phyloP scores from a whole-genome alignment of 2,888 invertebrate genomes.

The Lacanobia wlatinum region DNA sequence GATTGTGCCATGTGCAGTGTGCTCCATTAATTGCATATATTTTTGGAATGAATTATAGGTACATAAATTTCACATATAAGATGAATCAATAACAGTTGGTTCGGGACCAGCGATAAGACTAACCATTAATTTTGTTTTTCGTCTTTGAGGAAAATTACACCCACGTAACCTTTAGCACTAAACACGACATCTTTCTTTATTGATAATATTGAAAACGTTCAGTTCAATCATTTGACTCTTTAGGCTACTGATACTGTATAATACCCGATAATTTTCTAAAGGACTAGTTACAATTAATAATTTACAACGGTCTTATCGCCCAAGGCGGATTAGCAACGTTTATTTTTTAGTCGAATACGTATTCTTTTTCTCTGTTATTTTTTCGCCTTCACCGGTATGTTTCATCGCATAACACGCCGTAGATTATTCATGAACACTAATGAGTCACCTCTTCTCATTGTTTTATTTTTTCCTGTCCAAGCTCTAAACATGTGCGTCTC shows the following conservation, averaged over 20 bases:
- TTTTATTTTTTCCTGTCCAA: constrained; percentile 27
- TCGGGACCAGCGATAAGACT: constrained; percentile 22
- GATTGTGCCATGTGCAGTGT: neutral
- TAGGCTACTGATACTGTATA: neutral
- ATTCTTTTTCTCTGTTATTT: neutral
- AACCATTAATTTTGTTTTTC: constrained; percentile 7
- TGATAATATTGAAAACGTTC: neutral
- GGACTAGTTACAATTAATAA: neutral
- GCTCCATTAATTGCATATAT: neutral
- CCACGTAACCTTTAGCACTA: neutral
- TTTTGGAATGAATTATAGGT: neutral
- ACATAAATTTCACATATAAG: constrained; percentile 2
- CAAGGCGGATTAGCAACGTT: neutral
- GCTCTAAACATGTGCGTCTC: constrained; percentile 20
- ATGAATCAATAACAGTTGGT: constrained; percentile 9
- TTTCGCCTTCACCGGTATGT: neutral
- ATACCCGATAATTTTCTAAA: neutral
- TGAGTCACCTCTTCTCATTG: constrained; percentile 62
- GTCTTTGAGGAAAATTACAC: constrained; percentile 13
- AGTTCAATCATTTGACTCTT: neutral
- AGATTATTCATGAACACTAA: constrained; percentile 74
- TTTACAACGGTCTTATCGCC: neutral
- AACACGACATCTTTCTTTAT: neutral
- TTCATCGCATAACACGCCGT: constrained; percentile 22
- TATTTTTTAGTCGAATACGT: neutral